Conservation (phyloP, 2,113 vertebrate species). For the Xyliphius kryptos region DNA sequence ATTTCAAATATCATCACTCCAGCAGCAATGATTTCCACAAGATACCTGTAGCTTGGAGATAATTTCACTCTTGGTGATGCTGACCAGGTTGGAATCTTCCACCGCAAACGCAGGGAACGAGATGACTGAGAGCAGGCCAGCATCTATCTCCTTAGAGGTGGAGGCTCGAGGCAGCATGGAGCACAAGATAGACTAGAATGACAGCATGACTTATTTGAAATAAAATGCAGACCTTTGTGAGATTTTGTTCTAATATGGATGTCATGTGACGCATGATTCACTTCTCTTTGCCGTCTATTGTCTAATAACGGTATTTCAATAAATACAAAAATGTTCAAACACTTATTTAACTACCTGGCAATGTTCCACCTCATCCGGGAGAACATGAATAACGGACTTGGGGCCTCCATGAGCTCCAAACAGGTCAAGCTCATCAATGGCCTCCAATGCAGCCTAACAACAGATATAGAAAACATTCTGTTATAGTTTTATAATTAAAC, state of each 20-base stretch:
- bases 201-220: conserved; percentile 5
- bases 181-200: conserved; percentile 86
- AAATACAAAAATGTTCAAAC: too few species aligned
- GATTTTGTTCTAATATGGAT: too few species aligned
- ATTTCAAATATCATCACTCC: too few species aligned
- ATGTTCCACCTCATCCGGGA: conserved; percentile 94
- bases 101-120: conserved; percentile 98
- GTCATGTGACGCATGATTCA: too few species aligned
- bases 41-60: conserved; percentile 88
- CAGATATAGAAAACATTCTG: neutral
- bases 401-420: conserved; percentile 92
- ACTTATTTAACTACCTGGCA: conserved; percentile 78
- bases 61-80: conserved; percentile 91
- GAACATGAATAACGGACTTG: conserved; percentile 93
- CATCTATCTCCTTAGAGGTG: conserved; percentile 94
- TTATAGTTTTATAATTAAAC: too few species aligned
- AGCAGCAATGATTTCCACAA: too few species aligned
- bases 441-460: conserved; percentile 87
- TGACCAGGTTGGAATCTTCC: conserved; percentile 86
- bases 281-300: too few species aligned
- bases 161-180: conserved; percentile 97
- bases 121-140: conserved; percentile 91
- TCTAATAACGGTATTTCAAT: too few species aligned
- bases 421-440: conserved; percentile 95
- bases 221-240: neutral